Percentiles rank a stretch among this genome's conserved stretches.
phyloP scores from a whole-genome alignment of 2,888 invertebrate genomes.

The Seira sanloemensis region DNA sequence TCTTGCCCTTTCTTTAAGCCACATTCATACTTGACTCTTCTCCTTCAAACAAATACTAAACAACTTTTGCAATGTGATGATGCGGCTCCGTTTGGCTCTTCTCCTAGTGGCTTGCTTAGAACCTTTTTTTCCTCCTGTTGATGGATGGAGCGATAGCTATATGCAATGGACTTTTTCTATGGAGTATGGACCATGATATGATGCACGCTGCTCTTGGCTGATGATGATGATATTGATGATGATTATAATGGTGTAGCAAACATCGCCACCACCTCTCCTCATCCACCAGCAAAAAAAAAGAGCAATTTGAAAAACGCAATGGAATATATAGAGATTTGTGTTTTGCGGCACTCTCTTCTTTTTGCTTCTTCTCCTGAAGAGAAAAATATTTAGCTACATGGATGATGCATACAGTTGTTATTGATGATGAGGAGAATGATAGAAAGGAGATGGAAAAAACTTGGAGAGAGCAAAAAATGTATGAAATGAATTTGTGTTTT shows the following conservation, averaged over 20 bases:
- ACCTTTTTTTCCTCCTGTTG: conserved; percentile 5
- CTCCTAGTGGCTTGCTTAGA: conserved; percentile 20
- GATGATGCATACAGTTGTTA: conserved; percentile 13
- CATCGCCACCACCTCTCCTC: conserved; percentile 8
- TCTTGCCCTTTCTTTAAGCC: background rate
- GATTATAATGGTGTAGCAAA: conserved; percentile 37
- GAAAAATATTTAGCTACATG: conserved; percentile 2
- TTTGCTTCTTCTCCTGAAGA: background rate
- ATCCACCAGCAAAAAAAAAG: conserved; percentile 39
- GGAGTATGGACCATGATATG: conserved; percentile 36
- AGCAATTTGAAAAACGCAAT: conserved; percentile 30
- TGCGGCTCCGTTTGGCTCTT: conserved; percentile 24
- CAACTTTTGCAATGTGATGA: conserved; percentile 35
- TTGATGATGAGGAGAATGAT: conserved; percentile 16
- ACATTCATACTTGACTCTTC: conserved; percentile 39
- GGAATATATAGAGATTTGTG: conserved; percentile 41
- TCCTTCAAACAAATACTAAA: conserved; percentile 44
- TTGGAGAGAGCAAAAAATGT: background rate
- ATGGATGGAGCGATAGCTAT: background rate
- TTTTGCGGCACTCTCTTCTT: conserved; percentile 9
- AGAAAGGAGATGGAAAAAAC: conserved; percentile 7
- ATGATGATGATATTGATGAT: conserved; percentile 24
- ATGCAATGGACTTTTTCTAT: conserved; percentile 18
- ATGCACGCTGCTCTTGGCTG: conserved; percentile 15
- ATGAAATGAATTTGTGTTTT: conserved; percentile 16